Conservation (phyloP, 1,140 invertebrate genomes). For the Panulirus ornatus region DNA sequence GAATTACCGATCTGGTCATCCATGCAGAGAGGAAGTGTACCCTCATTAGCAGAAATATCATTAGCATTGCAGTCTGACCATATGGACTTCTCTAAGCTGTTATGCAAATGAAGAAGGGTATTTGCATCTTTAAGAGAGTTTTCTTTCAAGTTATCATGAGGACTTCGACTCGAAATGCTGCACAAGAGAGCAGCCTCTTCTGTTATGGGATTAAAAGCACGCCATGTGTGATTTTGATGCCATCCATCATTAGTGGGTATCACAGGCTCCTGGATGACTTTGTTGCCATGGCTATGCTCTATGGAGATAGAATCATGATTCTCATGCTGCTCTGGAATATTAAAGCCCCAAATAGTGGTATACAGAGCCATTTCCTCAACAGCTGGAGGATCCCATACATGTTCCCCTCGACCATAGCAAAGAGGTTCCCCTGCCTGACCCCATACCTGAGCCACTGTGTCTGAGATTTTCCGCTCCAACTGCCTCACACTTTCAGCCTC, state of each 20-base stretch:
- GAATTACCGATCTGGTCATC: conserved; percentile 20
- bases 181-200: conserved; percentile 50
- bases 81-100: conserved; percentile 67
- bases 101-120: conserved; percentile 43
- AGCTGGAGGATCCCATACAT: conserved; percentile 63
- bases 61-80: conserved; percentile 75
- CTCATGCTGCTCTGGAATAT: conserved; percentile 23
- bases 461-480: conserved; percentile 58
- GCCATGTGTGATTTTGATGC: conserved; percentile 50
- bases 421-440: conserved; percentile 54
- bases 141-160: conserved; percentile 33
- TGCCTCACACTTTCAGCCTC: conserved; percentile 62
- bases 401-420: conserved; percentile 56
- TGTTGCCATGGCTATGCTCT: conserved; percentile 8
- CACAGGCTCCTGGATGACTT: conserved; percentile 21
- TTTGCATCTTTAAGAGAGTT: conserved; percentile 24
- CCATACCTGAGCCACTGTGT: conserved; percentile 62
- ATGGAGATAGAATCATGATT: background rate
- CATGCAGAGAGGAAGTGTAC: conserved; percentile 32
- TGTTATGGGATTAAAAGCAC: background rate
- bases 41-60: conserved; percentile 65
- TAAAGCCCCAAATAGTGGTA: conserved; percentile 59
- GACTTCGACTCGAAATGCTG: conserved; percentile 46
- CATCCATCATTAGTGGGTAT: conserved; percentile 37
- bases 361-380: conserved; percentile 42